Percentiles rank a stretch among this genome's conserved stretches.
phyloP scores from a whole-genome alignment of 2,888 invertebrate genomes.

The Brassicogethes aeneus region DNA sequence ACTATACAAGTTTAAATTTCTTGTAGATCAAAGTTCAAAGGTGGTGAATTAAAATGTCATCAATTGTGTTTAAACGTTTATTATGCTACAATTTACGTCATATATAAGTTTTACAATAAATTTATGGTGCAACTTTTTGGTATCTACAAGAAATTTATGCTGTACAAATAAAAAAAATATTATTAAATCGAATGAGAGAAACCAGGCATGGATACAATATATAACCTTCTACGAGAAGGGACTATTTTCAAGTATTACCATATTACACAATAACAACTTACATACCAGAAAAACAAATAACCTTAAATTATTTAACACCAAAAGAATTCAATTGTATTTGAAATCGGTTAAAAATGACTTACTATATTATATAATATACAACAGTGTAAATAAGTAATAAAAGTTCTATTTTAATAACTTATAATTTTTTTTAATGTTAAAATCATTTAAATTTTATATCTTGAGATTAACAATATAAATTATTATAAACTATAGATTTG shows the following conservation, averaged over 20 bases:
- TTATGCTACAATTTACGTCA: too few relatives aligned
- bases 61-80: too few relatives aligned
- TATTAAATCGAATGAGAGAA: too few relatives aligned
- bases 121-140: too few relatives aligned
- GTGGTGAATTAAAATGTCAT: too few relatives aligned
- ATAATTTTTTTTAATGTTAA: slow-evolving; percentile 18
- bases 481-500: slow-evolving; percentile 14
- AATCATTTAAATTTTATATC: slow-evolving; percentile 13
- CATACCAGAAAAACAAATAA: slow-evolving; percentile 24
- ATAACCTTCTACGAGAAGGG: background rate
- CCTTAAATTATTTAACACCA: slow-evolving; percentile 28
- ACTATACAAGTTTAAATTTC: too few relatives aligned
- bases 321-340: slow-evolving; percentile 13
- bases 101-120: too few relatives aligned
- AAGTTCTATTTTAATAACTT: slow-evolving; percentile 20
- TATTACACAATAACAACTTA: slow-evolving; percentile 16
- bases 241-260: slow-evolving; percentile 1
- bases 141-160: too few relatives aligned
- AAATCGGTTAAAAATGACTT: background rate
- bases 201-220: background rate
- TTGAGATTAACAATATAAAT: slow-evolving; percentile 18
- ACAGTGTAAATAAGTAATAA: slow-evolving; percentile 25
- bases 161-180: too few relatives aligned
- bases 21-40: too few relatives aligned
- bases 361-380: slow-evolving; percentile 9